These are phyloP conservation scores for Drosophila lutescens DNA, from an alignment of 2,888 invertebrate species.

Conservation along the genomic window DNA sequence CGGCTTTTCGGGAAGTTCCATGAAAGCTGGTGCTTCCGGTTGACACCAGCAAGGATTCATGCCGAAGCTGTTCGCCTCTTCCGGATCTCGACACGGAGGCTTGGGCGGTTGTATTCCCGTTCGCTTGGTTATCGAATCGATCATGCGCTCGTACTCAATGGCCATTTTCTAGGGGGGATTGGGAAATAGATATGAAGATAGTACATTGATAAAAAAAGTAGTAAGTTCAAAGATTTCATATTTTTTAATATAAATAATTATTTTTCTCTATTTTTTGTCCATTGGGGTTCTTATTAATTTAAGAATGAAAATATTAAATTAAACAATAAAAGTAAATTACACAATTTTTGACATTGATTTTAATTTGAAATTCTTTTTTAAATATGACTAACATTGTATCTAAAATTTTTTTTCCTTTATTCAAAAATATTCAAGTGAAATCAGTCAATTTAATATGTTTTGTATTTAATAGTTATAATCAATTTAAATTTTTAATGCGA, in stretches of 20 bases:
- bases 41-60: slow-evolving; percentile 23
- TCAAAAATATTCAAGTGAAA: too few relatives aligned
- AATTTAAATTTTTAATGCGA: too few relatives aligned
- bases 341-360: too few relatives aligned
- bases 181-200: neutral
- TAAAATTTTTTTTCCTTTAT: too few relatives aligned
- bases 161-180: slow-evolving; percentile 47
- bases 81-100: slow-evolving; percentile 5
- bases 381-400: neutral
- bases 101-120: slow-evolving; percentile 5
- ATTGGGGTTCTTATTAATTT: too few relatives aligned
- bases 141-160: slow-evolving; percentile 47
- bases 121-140: slow-evolving; percentile 45
- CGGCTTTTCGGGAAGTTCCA: slow-evolving; percentile 17
- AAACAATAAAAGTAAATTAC: neutral
- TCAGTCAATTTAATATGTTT: too few relatives aligned
- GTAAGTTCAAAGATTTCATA: too few relatives aligned
- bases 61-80: slow-evolving; percentile 6
- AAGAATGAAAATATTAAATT: neutral
- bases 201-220: too few relatives aligned
- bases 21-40: neutral
- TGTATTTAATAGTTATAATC: too few relatives aligned
- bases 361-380: too few relatives aligned
- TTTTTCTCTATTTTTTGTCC: too few relatives aligned
- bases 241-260: too few relatives aligned